Evolutionary conservation across 2,113 vertebrate genomes (phyloP).

Genomic region (Colistium nudipinnis): DNA sequence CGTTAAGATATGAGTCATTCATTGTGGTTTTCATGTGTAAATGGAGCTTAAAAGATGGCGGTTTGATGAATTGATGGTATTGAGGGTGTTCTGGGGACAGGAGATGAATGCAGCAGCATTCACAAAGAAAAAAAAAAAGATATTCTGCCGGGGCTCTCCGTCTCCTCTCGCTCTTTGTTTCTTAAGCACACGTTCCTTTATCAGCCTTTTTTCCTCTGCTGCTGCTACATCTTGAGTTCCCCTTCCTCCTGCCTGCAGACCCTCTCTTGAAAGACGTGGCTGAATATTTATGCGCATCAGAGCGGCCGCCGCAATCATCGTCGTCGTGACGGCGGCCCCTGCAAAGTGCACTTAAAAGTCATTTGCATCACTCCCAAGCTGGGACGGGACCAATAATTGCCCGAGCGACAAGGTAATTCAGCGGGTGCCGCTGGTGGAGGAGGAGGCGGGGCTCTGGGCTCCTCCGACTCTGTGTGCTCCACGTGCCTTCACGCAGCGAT

Average conservation of each 20-base stretch:
- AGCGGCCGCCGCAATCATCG: slow-evolving; percentile 75
- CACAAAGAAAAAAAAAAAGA: neutral
- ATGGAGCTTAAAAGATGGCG: neutral
- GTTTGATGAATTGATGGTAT: slow-evolving; percentile 13
- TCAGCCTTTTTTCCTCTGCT: slow-evolving; percentile 50
- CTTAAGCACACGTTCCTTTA: slow-evolving; percentile 65
- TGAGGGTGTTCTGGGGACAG: neutral
- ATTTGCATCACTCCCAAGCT: slow-evolving; percentile 82
- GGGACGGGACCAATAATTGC: slow-evolving; percentile 83
- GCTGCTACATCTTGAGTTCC: slow-evolving; percentile 24
- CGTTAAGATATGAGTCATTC: neutral
- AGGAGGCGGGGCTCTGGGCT: slow-evolving; percentile 31
- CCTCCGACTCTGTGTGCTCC: slow-evolving; percentile 31
- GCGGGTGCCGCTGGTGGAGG: slow-evolving; percentile 50
- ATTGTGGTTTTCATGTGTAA: neutral
- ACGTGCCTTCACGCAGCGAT: slow-evolving; percentile 72
- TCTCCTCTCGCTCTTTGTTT: slow-evolving; percentile 41
- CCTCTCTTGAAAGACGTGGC: slow-evolving; percentile 64
- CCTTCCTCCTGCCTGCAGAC: slow-evolving; percentile 46
- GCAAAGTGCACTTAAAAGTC: slow-evolving; percentile 86
- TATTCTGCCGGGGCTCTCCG: neutral
- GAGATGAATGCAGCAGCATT: slow-evolving; percentile 2
- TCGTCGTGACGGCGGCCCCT: slow-evolving; percentile 76
- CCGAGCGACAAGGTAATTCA: slow-evolving; percentile 77
- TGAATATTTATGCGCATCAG: slow-evolving; percentile 72